These are phyloP conservation scores for Phrixothrix hirtus DNA, from an alignment of 2,888 invertebrate species.

Conservation along the genomic window DNA sequence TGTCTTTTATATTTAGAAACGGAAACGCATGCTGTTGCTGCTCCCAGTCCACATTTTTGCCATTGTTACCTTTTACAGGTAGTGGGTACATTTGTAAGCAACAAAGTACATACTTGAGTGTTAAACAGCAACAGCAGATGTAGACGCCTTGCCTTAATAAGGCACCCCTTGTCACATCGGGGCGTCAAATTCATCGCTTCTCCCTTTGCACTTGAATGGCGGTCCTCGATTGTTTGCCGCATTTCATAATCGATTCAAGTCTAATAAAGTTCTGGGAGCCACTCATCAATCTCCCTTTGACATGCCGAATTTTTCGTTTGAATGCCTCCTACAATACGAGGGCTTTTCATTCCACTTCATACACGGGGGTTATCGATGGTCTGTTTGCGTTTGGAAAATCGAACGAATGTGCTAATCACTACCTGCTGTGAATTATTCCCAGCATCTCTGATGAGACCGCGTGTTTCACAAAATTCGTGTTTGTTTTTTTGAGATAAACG, in stretches of 20 bases:
- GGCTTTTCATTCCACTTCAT: slow-evolving; percentile 11
- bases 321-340: slow-evolving; percentile 14
- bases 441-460: too few relatives aligned
- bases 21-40: slow-evolving; percentile 28
- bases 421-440: too few relatives aligned
- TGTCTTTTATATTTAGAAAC: slow-evolving; percentile 29
- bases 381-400: slow-evolving; percentile 17
- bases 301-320: slow-evolving; percentile 19
- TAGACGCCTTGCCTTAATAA: slow-evolving; percentile 11
- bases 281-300: slow-evolving; percentile 22
- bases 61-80: slow-evolving; percentile 27
- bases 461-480: too few relatives aligned
- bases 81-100: slow-evolving; percentile 7
- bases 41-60: slow-evolving; percentile 21
- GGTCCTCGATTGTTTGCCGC: slow-evolving; percentile 9
- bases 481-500: too few relatives aligned
- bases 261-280: slow-evolving; percentile 18
- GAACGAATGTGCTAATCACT: too few relatives aligned
- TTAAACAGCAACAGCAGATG: slow-evolving; percentile 19
- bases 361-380: slow-evolving; percentile 12
- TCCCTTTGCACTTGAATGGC: slow-evolving; percentile 7
- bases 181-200: slow-evolving; percentile 24
- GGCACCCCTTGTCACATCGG: slow-evolving; percentile 15
- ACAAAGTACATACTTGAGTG: slow-evolving; percentile 17
- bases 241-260: slow-evolving; percentile 23